Conservation (phyloP, 2,113 vertebrate species). For the Protomyctophum bolini region DNA sequence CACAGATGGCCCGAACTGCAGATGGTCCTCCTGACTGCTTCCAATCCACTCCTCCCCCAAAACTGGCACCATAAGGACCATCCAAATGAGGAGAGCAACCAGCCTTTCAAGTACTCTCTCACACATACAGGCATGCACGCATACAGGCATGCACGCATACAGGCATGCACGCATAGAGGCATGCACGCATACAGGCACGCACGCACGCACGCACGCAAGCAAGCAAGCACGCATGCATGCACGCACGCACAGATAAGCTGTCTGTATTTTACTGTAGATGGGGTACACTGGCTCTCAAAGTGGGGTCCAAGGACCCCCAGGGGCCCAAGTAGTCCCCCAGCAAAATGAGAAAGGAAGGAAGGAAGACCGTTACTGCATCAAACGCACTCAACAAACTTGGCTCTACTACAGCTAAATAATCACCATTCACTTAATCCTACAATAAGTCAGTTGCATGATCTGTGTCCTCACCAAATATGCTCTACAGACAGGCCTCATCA, state of each 20-base stretch:
- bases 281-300: too few relatives aligned
- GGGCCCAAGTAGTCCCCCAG: too few relatives aligned
- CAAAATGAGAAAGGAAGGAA: too few relatives aligned
- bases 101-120: neutral
- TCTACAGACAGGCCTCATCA: too few relatives aligned
- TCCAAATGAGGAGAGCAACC: conserved; percentile 22
- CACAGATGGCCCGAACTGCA: conserved; percentile 68
- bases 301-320: too few relatives aligned
- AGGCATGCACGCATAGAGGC: neutral
- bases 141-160: neutral
- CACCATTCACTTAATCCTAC: neutral
- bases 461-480: too few relatives aligned
- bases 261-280: too few relatives aligned
- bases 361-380: too few relatives aligned
- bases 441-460: too few relatives aligned
- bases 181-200: conserved; percentile 17
- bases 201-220: conserved; percentile 13
- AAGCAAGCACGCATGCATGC: neutral
- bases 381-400: too few relatives aligned
- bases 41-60: conserved; percentile 28
- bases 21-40: conserved; percentile 27
- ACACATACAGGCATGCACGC: neutral
- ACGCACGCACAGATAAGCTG: too few relatives aligned
- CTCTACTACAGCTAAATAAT: neutral
- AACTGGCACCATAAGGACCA: conserved; percentile 30